Evolutionary conservation across 2,888 invertebrate species (phyloP).

Genomic region (Adelognathus sp.): DNA sequence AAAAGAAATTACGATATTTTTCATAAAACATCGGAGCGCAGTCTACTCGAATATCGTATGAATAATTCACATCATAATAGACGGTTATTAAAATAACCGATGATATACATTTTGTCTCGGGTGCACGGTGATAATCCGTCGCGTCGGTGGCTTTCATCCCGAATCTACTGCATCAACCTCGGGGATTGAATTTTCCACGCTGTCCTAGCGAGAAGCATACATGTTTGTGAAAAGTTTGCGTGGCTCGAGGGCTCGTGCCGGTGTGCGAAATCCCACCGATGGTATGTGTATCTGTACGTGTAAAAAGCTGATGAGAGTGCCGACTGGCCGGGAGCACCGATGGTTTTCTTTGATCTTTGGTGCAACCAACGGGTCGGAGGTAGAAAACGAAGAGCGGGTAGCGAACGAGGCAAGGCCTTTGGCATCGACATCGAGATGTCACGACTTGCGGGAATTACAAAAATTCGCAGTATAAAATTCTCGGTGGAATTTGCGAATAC

Average conservation of each 20-base stretch:
- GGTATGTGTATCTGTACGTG: too few relatives aligned
- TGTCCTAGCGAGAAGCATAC: background rate
- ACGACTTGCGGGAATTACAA: background rate
- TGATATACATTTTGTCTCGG: background rate
- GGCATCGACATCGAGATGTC: background rate
- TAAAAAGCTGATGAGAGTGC: background rate
- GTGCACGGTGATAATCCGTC: background rate
- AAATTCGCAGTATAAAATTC: background rate
- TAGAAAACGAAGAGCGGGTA: background rate
- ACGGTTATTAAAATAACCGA: background rate
- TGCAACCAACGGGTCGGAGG: background rate
- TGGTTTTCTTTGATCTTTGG: constrained; percentile 21
- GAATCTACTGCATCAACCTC: background rate
- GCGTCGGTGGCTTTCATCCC: background rate
- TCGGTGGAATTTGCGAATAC: background rate
- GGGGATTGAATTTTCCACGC: background rate
- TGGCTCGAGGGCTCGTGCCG: background rate
- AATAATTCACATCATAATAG: constrained; percentile 11
- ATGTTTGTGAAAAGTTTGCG: background rate
- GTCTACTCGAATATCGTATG: background rate
- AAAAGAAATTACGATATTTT: constrained; percentile 9
- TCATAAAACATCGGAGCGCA: background rate
- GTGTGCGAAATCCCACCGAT: background rate
- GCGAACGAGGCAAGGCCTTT: background rate
- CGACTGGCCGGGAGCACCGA: background rate